Base-by-base conservation (phyloP, 2,797 vertebrate genomes). In the Syngnathus rostellatus region DNA sequence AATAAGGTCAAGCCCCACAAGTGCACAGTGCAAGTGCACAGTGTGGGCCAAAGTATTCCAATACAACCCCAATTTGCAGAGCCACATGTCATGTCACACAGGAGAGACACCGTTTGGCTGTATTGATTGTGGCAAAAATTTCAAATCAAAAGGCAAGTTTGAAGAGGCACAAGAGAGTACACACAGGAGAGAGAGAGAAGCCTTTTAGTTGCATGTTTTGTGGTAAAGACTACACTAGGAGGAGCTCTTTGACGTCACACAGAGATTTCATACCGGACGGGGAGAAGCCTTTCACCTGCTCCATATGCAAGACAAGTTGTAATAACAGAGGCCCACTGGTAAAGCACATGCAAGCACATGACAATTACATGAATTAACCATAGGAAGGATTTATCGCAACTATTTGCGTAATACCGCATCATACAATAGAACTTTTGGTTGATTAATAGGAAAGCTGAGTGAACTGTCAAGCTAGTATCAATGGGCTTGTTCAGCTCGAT, bases 151-250 rank as follows among this genome's bases (percentile, higher is more conserved):
- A 66, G 59, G 66, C 64, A 39, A 64, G 54, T 68, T 41, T 76
- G 63, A 45, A 73, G 8, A 70, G 64, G 45, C 74, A 76, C 40
- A 72, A 72, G 62, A 62, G 74, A n/a, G 57, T 53, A 39, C 74
- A 76, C 53, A 72, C 73, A 0, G 73, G 73, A 51, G 69, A 75
- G 31, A 71, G 23, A 23, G 23, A 23, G 23, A 23, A 66, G 14
- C 73, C 73, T 45, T 75, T 75, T 3, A 39, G 43, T 5, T 75
- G 73, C 39, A 14, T 62, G 25, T 50, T 69, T 16, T 75, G 73
- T 11, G 37, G 66, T 3, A 75, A 75, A 48, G 66, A 54, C 40
- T 75, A 71, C 54, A 66, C 66, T 37, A 51, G 67, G 25, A 65
- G 55, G n/a, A 65, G 65, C 51, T 62, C 72, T 1, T 50, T 71